Evolutionary conservation across 2,113 vertebrate genomes (phyloP).

Genomic region (Festucalex cinctus): DNA sequence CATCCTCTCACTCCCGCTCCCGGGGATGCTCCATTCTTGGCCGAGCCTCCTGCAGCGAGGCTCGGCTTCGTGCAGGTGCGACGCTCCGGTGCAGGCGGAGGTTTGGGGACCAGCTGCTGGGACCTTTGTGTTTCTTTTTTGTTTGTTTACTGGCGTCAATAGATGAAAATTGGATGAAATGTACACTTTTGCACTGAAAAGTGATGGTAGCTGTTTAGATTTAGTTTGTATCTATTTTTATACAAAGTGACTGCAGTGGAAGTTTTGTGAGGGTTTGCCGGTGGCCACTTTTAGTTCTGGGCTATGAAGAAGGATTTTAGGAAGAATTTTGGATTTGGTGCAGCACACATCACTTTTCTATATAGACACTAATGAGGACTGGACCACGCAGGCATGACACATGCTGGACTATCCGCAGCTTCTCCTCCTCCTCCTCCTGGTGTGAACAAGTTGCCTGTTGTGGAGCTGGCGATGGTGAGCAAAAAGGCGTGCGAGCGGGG

Average conservation of each 20-base stretch:
- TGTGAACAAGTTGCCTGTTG: conserved; percentile 1
- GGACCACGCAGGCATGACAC: not conserved
- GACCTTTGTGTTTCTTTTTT: not conserved
- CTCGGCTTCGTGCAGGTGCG: not conserved
- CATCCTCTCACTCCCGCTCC: not conserved
- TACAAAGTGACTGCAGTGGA: not conserved
- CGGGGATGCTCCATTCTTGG: not conserved
- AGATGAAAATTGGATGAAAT: not conserved
- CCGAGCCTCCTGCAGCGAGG: not conserved
- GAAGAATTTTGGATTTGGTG: not conserved
- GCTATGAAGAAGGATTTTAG: not conserved
- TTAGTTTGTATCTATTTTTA: not conserved
- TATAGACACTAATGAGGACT: not conserved
- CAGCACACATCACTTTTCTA: not conserved
- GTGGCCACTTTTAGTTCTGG: not conserved
- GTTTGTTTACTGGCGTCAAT: not conserved
- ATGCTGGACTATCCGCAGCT: not conserved
- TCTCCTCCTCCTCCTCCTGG: not conserved
- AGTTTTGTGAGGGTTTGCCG: not conserved
- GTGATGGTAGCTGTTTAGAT: not conserved
- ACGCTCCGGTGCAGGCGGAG: not conserved
- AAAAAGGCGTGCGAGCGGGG: conserved; percentile 15
- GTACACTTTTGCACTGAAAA: not conserved
- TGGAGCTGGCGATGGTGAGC: not conserved
- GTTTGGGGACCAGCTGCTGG: not conserved